Percentiles rank a stretch among this genome's conserved stretches.
phyloP scores from a whole-genome alignment of 1,140 invertebrate species.

The Drosophila athabasca region DNA sequence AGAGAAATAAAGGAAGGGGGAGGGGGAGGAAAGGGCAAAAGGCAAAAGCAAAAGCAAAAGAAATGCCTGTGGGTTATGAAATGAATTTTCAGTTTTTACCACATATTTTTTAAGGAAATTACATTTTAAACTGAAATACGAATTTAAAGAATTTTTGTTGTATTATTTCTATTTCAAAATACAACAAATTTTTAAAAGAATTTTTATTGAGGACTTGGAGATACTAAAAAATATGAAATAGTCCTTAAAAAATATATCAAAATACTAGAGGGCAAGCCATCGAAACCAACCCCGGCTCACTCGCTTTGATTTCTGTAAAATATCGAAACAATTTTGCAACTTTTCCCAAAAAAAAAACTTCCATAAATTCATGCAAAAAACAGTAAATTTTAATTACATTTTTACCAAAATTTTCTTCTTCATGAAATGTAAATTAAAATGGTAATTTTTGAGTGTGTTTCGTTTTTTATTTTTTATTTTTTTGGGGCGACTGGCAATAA shows the following conservation, averaged over 20 bases:
- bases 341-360: no score
- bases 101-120: no score
- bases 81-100: background rate
- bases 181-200: no score
- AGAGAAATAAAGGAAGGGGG: background rate
- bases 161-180: background rate
- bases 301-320: no score
- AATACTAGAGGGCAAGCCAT: no score
- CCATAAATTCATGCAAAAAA: background rate
- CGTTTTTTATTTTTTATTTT: conserved; percentile 3
- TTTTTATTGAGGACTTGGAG: no score
- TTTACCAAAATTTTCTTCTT: background rate
- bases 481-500: conserved; percentile 5
- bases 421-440: conserved; percentile 43
- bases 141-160: no score
- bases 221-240: no score
- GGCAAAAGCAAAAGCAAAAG: background rate
- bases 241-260: no score
- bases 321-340: no score
- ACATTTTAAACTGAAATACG: background rate
- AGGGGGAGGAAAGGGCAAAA: no score
- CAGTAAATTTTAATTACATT: background rate
- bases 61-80: conserved; percentile 15
- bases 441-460: background rate
- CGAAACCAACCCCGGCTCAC: no score